phyloP scores from a whole-genome alignment of 2,797 vertebrate species.

The Amphiprion clarkii region DNA sequence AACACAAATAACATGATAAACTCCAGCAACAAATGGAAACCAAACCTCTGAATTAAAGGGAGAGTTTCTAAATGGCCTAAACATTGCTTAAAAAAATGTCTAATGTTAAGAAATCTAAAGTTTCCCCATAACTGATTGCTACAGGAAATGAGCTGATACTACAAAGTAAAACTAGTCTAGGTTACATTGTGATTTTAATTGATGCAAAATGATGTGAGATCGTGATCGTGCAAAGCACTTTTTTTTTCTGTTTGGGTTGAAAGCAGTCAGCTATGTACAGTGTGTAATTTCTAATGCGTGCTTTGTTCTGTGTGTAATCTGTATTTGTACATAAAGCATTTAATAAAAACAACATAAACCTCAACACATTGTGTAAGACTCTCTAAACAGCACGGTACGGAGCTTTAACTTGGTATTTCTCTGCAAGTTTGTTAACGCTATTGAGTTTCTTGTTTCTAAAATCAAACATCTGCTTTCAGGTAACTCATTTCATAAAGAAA shows the following conservation, averaged over 20 bases:
- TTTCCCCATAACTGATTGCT: conserved; percentile 84
- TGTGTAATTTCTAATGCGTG: conserved; percentile 93
- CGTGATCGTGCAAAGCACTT: conserved; percentile 91
- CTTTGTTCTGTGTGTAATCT: conserved; percentile 99
- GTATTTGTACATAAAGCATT: conserved; percentile 96
- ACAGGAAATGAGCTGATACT: conserved; percentile 85
- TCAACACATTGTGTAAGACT: conserved; percentile 96
- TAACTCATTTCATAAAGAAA: conserved; percentile 91
- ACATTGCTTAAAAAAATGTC: conserved; percentile 33
- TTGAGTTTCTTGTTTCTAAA: conserved; percentile 88
- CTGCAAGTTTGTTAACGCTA: conserved; percentile 91
- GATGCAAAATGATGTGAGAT: conserved; percentile 89
- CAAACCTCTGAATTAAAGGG: conserved; percentile 29
- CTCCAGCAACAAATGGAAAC: conserved; percentile 60
- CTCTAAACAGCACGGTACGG: conserved; percentile 93
- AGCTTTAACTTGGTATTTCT: conserved; percentile 87
- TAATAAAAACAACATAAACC: conserved; percentile 96
- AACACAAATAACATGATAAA: conserved; percentile 21
- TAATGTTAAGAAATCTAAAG: conserved; percentile 65
- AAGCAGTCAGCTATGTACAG: conserved; percentile 90
- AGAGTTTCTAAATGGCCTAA: conserved; percentile 37
- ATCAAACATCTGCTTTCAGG: conserved; percentile 86
- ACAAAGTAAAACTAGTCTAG: conserved; percentile 81
- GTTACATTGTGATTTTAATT: conserved; percentile 90
- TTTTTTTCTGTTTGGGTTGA: conserved; percentile 90